These are phyloP conservation scores for Nymphicus hollandicus DNA, from an alignment of 2,113 vertebrate species.

Conservation along the genomic window DNA sequence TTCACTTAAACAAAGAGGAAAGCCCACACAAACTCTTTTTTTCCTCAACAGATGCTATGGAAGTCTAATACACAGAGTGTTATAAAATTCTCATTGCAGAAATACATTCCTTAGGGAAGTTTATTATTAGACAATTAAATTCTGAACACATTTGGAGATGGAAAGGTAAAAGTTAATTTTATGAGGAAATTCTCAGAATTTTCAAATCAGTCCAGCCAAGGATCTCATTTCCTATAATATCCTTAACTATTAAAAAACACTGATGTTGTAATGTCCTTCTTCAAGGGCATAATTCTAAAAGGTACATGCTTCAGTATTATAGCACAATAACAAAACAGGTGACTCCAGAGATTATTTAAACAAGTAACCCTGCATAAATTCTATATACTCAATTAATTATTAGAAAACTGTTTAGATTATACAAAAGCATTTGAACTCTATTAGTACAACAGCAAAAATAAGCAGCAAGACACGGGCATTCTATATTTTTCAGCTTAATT, in stretches of 20 bases:
- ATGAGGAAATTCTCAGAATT: background rate
- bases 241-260: background rate
- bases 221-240: background rate
- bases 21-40: background rate
- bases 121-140: background rate
- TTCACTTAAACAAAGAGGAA: background rate
- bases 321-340: background rate
- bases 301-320: background rate
- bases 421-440: background rate
- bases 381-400: background rate
- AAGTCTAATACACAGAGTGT: accelerated
- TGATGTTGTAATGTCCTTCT: background rate
- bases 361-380: background rate
- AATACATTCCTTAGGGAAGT: background rate
- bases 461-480: background rate
- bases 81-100: background rate
- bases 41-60: background rate
- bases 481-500: background rate
- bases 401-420: background rate
- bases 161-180: background rate
- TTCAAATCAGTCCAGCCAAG: background rate
- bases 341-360: background rate
- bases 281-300: background rate
- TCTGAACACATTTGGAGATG: background rate
- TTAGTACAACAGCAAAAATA: background rate